Base-by-base conservation (phyloP, 2,113 vertebrate genomes). In the Serinus canaria region DNA sequence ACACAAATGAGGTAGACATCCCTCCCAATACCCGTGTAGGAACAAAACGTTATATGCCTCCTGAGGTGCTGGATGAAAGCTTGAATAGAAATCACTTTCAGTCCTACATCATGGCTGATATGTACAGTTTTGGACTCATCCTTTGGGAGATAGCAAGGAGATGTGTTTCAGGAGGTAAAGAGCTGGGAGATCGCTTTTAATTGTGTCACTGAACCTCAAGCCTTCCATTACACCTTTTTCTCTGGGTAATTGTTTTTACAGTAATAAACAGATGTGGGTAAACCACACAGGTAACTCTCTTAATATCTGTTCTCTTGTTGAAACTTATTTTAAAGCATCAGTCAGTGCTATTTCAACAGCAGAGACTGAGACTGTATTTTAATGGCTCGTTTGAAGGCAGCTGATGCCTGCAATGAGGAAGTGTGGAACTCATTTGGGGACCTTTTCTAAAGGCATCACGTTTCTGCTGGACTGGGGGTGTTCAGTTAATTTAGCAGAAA, bases 51-150 rank as follows among this genome's bases (percentile, higher is more conserved):
- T 99, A 99, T 90, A 99, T 99, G 99, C 98, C 99, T 80, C 99
- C 99, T 1, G 99, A 99, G 85, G 99, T 99, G 82, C 94, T 99
- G 97, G 99, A 99, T 27, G 99, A 99, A 97, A 99, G 98, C 94
- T 97, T 99, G 95, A 99, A 99, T 31, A 98, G 98, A 64, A 99
- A 98, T 80, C 99, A 99, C 83, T 99, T 99, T 55, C 99, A 99
- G 97, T 99, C 99, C 0, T 99, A 99, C 95, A 99, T 99, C 97
- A 99, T 99, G 99, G 99, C 99, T 4, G 99, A 99, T 96, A 99
- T 99, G 98, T 99, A 99, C 97, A 99, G 99, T 90, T 99, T 99
- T 70, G 99, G 99, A 39, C 99, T 99, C 59, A 99, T 99, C 95
- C 98, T 99, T 25, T 99, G 99, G 99, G 99, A 99, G 97, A 98